Percentiles rank a stretch among this genome's conserved stretches.
These are phyloP conservation scores for Austrolebias charrua DNA, from an alignment of 2,797 vertebrate species.

Conservation along the genomic window DNA sequence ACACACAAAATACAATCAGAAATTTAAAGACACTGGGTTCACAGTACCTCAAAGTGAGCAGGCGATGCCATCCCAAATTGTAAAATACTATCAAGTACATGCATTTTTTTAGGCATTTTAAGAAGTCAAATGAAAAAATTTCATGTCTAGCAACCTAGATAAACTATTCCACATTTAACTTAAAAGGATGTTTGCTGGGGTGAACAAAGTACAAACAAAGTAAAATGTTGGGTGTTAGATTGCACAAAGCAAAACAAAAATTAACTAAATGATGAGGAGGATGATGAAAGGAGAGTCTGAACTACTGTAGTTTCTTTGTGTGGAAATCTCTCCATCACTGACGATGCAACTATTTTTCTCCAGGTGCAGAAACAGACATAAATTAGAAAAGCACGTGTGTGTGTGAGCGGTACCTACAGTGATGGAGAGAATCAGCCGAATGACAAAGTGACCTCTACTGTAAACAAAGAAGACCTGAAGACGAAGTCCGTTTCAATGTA, in stretches of 20 bases:
- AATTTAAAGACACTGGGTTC: conserved; percentile 57
- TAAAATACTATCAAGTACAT: conserved; percentile 19
- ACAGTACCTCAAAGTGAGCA: conserved; percentile 62
- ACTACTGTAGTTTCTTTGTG: conserved; percentile 12
- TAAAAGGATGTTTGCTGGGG: conserved; percentile 3
- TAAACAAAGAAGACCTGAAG: conserved; percentile 41
- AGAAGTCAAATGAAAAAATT: conserved; percentile 1
- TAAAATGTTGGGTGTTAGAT: conserved; percentile 11
- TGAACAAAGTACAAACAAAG: conserved; percentile 4
- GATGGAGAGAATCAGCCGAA: conserved; percentile 12
- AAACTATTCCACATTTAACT: conserved; percentile 22
- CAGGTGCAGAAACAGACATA: neutral
- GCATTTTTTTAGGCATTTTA: conserved; percentile 8
- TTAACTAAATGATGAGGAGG: conserved; percentile 6
- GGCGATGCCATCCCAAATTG: conserved; percentile 8
- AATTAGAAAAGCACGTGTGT: neutral
- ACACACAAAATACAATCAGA: conserved; percentile 26
- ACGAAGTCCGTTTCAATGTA: conserved; percentile 16
- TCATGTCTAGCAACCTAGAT: conserved; percentile 24
- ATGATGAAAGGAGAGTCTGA: neutral
- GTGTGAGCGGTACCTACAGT: neutral
- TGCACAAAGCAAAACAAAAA: neutral
- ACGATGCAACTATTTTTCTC: conserved; percentile 8
- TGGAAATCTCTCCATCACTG: conserved; percentile 1
- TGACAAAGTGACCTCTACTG: conserved; percentile 6